phyloP scores from a whole-genome alignment of 1,140 invertebrate species.

The Dolichoris vasculosae region DNA sequence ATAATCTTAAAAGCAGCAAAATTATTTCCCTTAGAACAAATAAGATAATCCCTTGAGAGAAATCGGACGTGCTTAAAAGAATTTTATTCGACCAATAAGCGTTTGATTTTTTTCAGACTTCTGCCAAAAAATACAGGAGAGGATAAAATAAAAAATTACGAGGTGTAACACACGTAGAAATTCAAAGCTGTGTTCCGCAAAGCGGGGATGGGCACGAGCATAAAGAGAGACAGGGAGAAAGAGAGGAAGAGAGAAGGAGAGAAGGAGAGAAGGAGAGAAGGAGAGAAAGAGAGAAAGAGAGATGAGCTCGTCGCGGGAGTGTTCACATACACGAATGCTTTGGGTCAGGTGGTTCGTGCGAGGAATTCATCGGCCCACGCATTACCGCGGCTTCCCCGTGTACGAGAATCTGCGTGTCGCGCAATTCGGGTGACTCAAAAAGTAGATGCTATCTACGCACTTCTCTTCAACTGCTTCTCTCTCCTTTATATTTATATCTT shows the following conservation, averaged over 20 bases:
- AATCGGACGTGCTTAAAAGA: background rate
- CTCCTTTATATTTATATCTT: background rate
- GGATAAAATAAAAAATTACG: background rate
- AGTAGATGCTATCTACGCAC: slow-evolving; percentile 17
- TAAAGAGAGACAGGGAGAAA: too few species aligned
- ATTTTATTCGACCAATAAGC: background rate
- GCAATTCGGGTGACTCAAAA: slow-evolving; percentile 49
- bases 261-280: background rate
- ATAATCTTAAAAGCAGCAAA: background rate
- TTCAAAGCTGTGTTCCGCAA: background rate
- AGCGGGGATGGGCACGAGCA: too few species aligned
- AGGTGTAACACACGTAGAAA: background rate
- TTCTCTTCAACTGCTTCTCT: background rate
- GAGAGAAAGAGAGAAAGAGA: background rate
- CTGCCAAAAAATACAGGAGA: background rate
- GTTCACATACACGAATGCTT: background rate
- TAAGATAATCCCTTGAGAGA: background rate
- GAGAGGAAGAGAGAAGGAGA: background rate
- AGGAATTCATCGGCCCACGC: slow-evolving; percentile 54
- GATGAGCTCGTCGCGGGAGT: background rate
- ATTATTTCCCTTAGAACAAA: background rate
- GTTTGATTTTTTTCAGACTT: background rate
- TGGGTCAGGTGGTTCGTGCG: slow-evolving; percentile 51
- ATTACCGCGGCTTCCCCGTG: background rate
- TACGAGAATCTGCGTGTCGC: slow-evolving; percentile 52